Evolutionary conservation across 1,140 invertebrate genomes (phyloP), one percentile per base, ranked within the genome.

Genomic region (Conopomorpha cramerella): DNA sequence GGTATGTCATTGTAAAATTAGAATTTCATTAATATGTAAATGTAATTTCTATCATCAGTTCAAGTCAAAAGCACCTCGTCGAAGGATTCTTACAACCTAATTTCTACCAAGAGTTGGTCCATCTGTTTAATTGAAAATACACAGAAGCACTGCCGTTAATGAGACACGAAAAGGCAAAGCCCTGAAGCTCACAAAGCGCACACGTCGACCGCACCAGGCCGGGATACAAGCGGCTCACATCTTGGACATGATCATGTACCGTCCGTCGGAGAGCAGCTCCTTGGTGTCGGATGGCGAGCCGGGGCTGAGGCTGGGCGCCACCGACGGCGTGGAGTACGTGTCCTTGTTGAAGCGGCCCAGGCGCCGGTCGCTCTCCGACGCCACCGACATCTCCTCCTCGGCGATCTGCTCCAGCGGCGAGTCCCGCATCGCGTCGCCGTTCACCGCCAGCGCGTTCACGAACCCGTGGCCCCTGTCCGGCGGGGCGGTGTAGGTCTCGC

Each of bases 221-320:
- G 4, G 19, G 7, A 18, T 3, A 3, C 10, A 6, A 36, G 31
- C 34, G 31, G 45, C 52, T 74, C 64, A 78, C 51, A 79, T 78
- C 25, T 64, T 60, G 14, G 77, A 77, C 73, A 78, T 76, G 33
- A 77, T 55, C 63, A 79, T 68, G 51, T 82, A 79, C 33, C 78
- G 67, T n/a, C 77, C 80, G 48, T 81, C 80, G 2, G 70, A 54
- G 1, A 88, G 55, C 11, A 88, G 60, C 51, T 87, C 86, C 27
- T 82, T 73, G 0, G 85, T 86, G 57, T 88, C 86, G 16, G 83
- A 83, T 0, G 85, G 85, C 4, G 84, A 84, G 1, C 83, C 82
- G 0, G 85, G 84, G 42, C 84, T 87, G 3, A 87, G 60, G 46
- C 82, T 86, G 26, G 81, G 81, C 16, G 81, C 83, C 8, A 82